A percentile compares a stretch with the other conserved stretches of the same genome.
These are phyloP conservation scores for Leuciscus idus DNA, from an alignment of 2,113 vertebrate genomes.

Conservation along the genomic window DNA sequence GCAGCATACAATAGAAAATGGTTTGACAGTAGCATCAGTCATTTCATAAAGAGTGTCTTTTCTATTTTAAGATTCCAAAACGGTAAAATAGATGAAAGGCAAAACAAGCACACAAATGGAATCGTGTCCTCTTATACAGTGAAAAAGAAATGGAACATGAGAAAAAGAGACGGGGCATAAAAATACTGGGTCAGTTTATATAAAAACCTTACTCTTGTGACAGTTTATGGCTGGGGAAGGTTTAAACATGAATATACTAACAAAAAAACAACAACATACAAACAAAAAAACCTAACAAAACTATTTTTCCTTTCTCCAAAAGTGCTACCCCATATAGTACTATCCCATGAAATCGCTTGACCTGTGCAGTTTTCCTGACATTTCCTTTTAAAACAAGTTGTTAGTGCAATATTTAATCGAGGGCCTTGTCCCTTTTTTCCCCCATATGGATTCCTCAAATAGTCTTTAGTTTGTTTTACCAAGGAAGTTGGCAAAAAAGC, in stretches of 20 bases:
- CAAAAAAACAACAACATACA: too few relatives aligned
- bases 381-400: background rate
- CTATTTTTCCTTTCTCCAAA: background rate
- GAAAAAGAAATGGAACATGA: constrained; percentile 2
- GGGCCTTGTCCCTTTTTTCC: background rate
- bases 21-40: constrained; percentile 44
- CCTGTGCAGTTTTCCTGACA: background rate
- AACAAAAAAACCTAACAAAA: background rate
- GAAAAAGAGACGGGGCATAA: background rate
- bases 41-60: constrained; percentile 1
- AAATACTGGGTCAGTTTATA: constrained; percentile 25
- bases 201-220: constrained; percentile 2
- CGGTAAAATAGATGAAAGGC: background rate
- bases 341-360: background rate
- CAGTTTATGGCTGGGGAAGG: background rate
- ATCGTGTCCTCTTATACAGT: background rate
- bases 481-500: background rate
- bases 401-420: background rate
- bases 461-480: background rate
- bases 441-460: background rate
- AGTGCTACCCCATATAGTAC: background rate
- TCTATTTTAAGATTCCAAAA: constrained; percentile 30
- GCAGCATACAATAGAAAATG: constrained; percentile 1
- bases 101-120: constrained; percentile 6
- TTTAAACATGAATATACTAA: background rate